A percentile compares a stretch with the other conserved stretches of the same genome.
Evolutionary conservation across 92 coral and sea anemone genomes (phyloP).

Genomic region (Phenganax stokvisi): DNA sequence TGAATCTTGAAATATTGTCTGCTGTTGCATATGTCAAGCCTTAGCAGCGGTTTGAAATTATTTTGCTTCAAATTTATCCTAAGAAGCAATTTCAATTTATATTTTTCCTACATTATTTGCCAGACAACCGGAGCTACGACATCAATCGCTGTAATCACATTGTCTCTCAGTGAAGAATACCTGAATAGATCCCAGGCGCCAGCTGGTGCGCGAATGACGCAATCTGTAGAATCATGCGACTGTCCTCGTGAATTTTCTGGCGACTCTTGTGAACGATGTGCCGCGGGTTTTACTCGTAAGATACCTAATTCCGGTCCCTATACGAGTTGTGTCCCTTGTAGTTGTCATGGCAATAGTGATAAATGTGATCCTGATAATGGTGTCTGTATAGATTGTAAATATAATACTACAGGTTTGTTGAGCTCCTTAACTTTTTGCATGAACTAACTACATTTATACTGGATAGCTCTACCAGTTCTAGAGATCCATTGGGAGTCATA

Average conservation of each 20-base stretch:
- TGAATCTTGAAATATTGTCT: neutral
- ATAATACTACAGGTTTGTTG: conserved; percentile 81
- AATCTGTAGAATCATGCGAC: conserved; percentile 69
- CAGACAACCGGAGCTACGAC: conserved; percentile 7
- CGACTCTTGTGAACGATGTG: conserved; percentile 86
- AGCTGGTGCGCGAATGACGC: conserved; percentile 19
- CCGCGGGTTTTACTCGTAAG: conserved; percentile 72
- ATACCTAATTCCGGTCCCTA: conserved; percentile 83
- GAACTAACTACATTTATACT: too few species aligned
- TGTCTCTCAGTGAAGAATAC: conserved; percentile 24
- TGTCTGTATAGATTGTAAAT: conserved; percentile 69
- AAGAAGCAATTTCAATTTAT: neutral
- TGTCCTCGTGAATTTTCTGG: conserved; percentile 79
- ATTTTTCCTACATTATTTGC: neutral
- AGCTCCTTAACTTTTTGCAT: too few species aligned
- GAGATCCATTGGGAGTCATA: neutral
- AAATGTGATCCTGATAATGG: conserved; percentile 82
- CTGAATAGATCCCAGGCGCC: conserved; percentile 26
- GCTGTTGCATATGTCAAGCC: too few species aligned
- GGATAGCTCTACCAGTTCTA: too few species aligned
- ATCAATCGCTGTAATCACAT: neutral
- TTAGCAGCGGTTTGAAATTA: too few species aligned
- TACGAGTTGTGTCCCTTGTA: conserved; percentile 66
- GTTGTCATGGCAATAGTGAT: conserved; percentile 65
- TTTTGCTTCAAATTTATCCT: neutral